phyloP scores from a whole-genome alignment of 1,140 invertebrate species.

The Callitettix versicolor region DNA sequence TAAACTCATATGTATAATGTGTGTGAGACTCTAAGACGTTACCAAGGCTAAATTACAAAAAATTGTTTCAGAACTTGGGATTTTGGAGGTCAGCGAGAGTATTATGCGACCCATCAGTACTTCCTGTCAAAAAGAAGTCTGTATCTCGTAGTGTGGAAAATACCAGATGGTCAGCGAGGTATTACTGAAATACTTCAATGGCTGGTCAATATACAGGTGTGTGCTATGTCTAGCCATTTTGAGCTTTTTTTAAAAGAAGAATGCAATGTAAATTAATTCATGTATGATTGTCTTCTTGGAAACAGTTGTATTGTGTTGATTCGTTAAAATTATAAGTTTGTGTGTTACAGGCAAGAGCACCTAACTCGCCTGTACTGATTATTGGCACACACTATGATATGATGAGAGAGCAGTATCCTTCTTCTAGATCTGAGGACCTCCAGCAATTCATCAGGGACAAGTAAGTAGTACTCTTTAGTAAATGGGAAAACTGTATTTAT shows the following conservation, averaged over 20 bases:
- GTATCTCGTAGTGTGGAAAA: constrained; percentile 91
- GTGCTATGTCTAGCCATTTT: too few species aligned
- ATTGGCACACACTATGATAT: constrained; percentile 92
- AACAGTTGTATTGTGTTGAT: too few species aligned
- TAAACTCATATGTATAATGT: too few species aligned
- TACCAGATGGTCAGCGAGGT: constrained; percentile 85
- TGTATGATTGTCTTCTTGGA: too few species aligned
- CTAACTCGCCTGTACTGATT: constrained; percentile 88
- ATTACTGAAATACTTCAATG: constrained; percentile 86
- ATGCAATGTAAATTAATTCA: too few species aligned
- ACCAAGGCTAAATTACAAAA: too few species aligned
- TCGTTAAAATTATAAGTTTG: too few species aligned
- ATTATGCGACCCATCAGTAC: constrained; percentile 97
- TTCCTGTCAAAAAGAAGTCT: constrained; percentile 92
- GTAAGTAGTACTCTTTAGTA: constrained; percentile 13
- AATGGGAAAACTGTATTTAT: background rate
- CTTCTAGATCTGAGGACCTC: constrained; percentile 64
- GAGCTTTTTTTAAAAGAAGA: too few species aligned
- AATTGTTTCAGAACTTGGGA: constrained; percentile 97
- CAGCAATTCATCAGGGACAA: constrained; percentile 77
- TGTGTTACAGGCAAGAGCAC: constrained; percentile 60
- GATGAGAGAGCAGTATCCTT: constrained; percentile 59
- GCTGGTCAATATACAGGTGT: constrained; percentile 84
- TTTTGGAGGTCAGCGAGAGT: constrained; percentile 94
- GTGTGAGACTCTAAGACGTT: too few species aligned